Percentiles rank a stretch among this genome's conserved stretches.
Evolutionary conservation across 2,797 vertebrate species (phyloP).

Genomic region (Anguilla marmorata): DNA sequence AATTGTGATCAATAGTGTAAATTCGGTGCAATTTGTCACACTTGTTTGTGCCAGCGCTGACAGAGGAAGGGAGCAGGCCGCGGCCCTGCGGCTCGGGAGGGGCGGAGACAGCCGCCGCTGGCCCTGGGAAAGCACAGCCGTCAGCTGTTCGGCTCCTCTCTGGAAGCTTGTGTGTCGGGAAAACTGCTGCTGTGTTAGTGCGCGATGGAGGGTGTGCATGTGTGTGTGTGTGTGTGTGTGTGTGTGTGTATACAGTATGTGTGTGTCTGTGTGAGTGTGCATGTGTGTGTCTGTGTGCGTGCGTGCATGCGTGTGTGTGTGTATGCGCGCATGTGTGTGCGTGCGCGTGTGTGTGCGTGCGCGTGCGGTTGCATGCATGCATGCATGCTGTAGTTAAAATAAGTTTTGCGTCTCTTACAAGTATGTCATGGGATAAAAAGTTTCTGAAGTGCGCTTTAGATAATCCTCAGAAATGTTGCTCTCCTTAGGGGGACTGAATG

Average conservation of each 20-base stretch:
- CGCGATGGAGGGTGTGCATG: too few relatives aligned
- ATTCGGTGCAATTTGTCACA: background rate
- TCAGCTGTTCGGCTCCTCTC: background rate
- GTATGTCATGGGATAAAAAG: background rate
- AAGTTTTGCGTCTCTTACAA: background rate
- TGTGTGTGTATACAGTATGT: background rate
- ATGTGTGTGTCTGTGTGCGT: background rate
- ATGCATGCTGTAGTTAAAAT: too few relatives aligned
- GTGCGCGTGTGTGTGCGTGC: background rate
- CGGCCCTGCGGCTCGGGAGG: background rate
- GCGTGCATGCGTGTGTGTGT: too few relatives aligned
- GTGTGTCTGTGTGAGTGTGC: too few relatives aligned
- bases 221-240: too few relatives aligned
- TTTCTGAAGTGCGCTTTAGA: background rate
- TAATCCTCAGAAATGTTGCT: background rate
- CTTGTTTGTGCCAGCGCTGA: background rate
- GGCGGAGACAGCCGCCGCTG: background rate
- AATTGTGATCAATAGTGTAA: constrained; percentile 34
- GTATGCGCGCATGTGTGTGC: too few relatives aligned
- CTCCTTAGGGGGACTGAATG: background rate
- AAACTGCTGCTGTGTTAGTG: background rate
- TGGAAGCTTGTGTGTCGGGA: background rate
- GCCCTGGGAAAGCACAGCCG: too few relatives aligned
- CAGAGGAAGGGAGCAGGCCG: background rate
- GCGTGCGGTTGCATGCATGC: too few relatives aligned